Percentiles rank a stretch among this genome's conserved stretches.
These are phyloP conservation scores for Phymatocera aterrima DNA, from an alignment of 2,888 invertebrate species.

Conservation along the genomic window DNA sequence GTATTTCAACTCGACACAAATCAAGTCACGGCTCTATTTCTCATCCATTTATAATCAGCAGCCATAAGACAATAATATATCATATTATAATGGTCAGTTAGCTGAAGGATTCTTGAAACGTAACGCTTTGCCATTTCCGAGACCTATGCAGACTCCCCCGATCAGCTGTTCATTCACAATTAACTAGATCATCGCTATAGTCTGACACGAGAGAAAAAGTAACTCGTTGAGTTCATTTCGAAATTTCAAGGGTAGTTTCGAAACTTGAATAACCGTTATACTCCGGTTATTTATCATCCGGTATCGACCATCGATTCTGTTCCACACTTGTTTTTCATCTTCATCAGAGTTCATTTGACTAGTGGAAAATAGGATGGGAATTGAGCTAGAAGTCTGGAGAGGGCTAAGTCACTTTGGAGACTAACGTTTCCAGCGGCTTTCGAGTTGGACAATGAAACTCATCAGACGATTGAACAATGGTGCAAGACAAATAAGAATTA, in stretches of 20 bases:
- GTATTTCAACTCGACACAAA: background rate
- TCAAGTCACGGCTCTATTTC: background rate
- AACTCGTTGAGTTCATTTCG: background rate
- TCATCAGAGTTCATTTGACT: too few species aligned
- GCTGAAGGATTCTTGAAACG: background rate
- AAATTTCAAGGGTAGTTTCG: background rate
- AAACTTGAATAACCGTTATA: background rate
- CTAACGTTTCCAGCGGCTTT: too few species aligned
- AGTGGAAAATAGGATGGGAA: too few species aligned
- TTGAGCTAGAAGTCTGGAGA: background rate
- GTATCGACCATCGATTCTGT: too few species aligned
- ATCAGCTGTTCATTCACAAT: background rate
- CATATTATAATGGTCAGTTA: slow-evolving; percentile 11
- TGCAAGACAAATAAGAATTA: background rate
- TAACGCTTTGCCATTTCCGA: background rate
- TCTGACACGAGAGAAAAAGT: background rate
- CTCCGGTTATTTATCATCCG: too few species aligned
- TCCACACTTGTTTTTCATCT: too few species aligned
- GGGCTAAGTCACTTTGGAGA: too few species aligned
- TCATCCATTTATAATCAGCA: slow-evolving; percentile 8
- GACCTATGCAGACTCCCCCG: background rate
- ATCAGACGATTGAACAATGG: background rate
- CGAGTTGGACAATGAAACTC: background rate
- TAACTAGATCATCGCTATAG: slow-evolving; percentile 11
- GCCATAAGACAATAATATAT: background rate